These are phyloP conservation scores for Brachionus rotundiformis DNA, from an alignment of 1,140 invertebrate genomes.

Conservation along the genomic window DNA sequence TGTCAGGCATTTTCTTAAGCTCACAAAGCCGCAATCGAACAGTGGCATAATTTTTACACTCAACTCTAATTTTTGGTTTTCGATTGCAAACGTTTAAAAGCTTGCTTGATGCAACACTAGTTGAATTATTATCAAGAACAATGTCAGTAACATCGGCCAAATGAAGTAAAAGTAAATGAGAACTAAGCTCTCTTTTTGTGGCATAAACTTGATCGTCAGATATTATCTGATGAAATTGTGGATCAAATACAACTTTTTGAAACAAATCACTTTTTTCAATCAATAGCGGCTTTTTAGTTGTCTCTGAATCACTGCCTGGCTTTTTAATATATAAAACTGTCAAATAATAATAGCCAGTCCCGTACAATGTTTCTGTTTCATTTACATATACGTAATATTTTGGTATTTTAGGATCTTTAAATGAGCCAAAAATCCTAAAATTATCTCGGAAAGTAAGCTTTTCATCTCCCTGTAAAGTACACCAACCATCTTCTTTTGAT, in stretches of 20 bases:
- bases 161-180: background rate
- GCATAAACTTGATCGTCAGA: background rate
- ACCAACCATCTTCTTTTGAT: conserved; percentile 18
- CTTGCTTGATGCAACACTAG: conserved; percentile 14
- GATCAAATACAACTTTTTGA: background rate
- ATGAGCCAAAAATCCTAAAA: conserved; percentile 14
- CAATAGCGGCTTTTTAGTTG: background rate
- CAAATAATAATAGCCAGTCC: conserved; percentile 48
- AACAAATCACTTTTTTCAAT: background rate
- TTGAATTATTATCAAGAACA: conserved; percentile 21
- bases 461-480: background rate
- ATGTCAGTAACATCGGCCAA: conserved; percentile 24
- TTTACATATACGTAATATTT: conserved; percentile 50
- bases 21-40: conserved; percentile 29
- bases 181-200: background rate
- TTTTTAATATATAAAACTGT: conserved; percentile 21
- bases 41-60: conserved; percentile 1
- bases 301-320: background rate
- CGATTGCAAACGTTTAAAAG: conserved; percentile 28
- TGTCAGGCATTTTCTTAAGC: background rate
- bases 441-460: background rate
- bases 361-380: conserved; percentile 22
- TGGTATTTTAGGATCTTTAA: background rate
- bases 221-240: background rate
- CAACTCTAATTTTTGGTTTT: conserved; percentile 34